These are phyloP conservation scores for Myrmophylax atrothorax DNA, from an alignment of 2,113 vertebrate genomes.

Conservation along the genomic window DNA sequence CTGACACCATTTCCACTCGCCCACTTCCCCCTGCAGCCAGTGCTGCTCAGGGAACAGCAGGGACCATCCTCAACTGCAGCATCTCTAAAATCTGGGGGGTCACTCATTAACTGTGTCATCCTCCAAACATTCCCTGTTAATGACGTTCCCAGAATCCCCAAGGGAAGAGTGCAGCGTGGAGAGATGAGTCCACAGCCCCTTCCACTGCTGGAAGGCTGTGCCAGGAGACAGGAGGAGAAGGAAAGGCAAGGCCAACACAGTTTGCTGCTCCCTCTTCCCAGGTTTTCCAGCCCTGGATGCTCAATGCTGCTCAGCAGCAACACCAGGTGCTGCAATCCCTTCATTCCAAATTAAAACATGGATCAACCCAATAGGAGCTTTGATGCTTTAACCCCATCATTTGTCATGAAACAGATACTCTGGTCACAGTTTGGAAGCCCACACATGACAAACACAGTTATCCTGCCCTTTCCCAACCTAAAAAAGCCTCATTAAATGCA, in stretches of 20 bases:
- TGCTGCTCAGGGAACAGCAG: accelerated
- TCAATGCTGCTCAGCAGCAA: accelerated
- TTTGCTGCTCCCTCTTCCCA: background rate
- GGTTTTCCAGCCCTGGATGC: background rate
- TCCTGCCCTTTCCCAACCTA: background rate
- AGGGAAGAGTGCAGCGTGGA: accelerated
- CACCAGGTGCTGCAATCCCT: background rate
- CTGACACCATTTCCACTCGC: background rate
- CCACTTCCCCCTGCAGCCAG: background rate
- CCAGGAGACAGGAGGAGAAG: background rate
- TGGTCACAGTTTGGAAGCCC: no score
- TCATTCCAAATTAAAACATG: background rate
- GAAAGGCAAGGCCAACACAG: background rate
- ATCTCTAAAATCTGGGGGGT: accelerated
- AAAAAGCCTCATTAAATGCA: accelerated
- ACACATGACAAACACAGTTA: accelerated
- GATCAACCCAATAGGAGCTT: background rate
- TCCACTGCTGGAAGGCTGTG: accelerated
- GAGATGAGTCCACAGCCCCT: background rate
- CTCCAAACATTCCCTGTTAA: accelerated
- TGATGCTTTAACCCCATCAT: accelerated
- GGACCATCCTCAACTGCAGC: background rate
- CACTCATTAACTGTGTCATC: accelerated
- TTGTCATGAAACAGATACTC: background rate
- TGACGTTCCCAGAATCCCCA: background rate